Conservation (phyloP, 2,888 invertebrate genomes). For the Crioceris asparagi region DNA sequence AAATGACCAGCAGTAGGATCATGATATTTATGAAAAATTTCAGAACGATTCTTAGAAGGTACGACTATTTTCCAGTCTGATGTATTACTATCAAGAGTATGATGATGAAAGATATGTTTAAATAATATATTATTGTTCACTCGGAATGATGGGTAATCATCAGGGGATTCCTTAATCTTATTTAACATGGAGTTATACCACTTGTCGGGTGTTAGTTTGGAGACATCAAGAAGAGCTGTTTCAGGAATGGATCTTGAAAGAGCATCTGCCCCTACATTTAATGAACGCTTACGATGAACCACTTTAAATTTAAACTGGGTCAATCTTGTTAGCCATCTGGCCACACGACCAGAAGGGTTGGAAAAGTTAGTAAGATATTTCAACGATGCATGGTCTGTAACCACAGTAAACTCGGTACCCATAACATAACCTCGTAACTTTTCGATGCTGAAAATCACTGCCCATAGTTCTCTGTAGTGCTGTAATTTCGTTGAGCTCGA, state of each 20-base stretch:
- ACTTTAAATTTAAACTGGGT: slow-evolving; percentile 17
- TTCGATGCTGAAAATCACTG: slow-evolving; percentile 17
- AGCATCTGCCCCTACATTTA: slow-evolving; percentile 23
- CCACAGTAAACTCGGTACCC: slow-evolving; percentile 17
- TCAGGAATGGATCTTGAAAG: not conserved
- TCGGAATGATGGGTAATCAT: not conserved
- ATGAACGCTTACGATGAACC: slow-evolving; percentile 20
- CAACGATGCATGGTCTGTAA: too few species aligned
- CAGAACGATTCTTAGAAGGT: too few species aligned
- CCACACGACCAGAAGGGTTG: slow-evolving; percentile 22
- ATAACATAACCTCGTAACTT: slow-evolving; percentile 22
- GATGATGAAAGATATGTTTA: not conserved
- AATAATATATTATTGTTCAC: not conserved
- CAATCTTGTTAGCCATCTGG: slow-evolving; percentile 19
- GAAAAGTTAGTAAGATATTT: slow-evolving; percentile 20
- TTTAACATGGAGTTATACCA: not conserved
- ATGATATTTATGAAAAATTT: too few species aligned
- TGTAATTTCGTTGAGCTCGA: slow-evolving; percentile 14
- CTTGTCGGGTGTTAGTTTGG: not conserved
- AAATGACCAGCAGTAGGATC: too few species aligned
- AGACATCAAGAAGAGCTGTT: not conserved
- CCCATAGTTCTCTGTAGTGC: slow-evolving; percentile 18
- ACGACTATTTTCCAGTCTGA: too few species aligned
- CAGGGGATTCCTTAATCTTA: not conserved
- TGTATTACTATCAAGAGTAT: too few species aligned